These are phyloP conservation scores for Mayetiola destructor DNA, from an alignment of 2,888 invertebrate genomes.

Conservation along the genomic window DNA sequence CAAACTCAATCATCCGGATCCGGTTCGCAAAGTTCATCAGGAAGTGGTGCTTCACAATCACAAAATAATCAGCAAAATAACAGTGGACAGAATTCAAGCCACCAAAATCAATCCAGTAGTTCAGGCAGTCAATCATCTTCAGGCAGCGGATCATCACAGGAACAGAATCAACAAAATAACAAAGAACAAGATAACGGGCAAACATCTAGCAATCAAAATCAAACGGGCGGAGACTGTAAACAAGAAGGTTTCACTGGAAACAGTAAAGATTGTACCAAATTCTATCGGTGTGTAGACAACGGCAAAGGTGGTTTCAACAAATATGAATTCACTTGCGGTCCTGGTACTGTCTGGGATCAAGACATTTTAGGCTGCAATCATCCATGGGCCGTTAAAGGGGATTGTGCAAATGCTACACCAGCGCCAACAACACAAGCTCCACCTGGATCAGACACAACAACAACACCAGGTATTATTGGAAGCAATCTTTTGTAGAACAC, in stretches of 20 bases:
- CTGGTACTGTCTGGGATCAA: slow-evolving; percentile 44
- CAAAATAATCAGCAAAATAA: too few relatives aligned
- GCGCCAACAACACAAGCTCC: slow-evolving; percentile 11
- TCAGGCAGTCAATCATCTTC: slow-evolving; percentile 4
- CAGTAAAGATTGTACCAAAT: slow-evolving; percentile 40
- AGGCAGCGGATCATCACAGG: not conserved
- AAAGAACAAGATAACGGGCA: slow-evolving; percentile 7
- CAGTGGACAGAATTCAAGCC: slow-evolving; percentile 14
- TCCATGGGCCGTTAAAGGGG: slow-evolving; percentile 27
- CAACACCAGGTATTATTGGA: slow-evolving; percentile 16
- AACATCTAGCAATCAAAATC: slow-evolving; percentile 5
- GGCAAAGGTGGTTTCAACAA: slow-evolving; percentile 33
- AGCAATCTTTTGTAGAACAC: slow-evolving; percentile 12
- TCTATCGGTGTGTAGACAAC: slow-evolving; percentile 41
- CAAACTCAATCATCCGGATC: too few relatives aligned
- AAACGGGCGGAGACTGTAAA: slow-evolving; percentile 23
- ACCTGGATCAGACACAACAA: slow-evolving; percentile 14
- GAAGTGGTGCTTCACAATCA: slow-evolving; percentile 13
- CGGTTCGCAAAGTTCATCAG: slow-evolving; percentile 17
- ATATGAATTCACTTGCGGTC: slow-evolving; percentile 41
- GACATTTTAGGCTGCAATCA: slow-evolving; percentile 39
- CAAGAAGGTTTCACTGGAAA: slow-evolving; percentile 36
- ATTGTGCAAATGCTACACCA: not conserved
- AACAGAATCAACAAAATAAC: not conserved
- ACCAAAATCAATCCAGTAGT: slow-evolving; percentile 5